phyloP scores from a whole-genome alignment of 2,797 vertebrate genomes.

The Chanos chanos region DNA sequence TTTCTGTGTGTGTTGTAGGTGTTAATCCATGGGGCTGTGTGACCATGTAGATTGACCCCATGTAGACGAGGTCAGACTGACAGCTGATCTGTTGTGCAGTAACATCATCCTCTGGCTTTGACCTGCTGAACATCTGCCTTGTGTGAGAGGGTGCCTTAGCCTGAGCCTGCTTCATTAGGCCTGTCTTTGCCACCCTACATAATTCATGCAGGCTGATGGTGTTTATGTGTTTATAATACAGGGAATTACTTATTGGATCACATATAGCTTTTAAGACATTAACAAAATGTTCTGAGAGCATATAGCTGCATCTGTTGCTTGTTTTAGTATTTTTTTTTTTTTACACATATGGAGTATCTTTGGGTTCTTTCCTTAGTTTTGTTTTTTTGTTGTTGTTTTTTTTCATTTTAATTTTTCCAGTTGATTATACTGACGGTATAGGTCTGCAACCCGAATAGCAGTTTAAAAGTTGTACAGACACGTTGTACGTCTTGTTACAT shows the following conservation, averaged over 20 bases:
- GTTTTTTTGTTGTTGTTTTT: no score
- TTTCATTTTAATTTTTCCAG: no score
- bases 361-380: no score
- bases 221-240: background rate
- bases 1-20: background rate
- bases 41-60: constrained; percentile 16
- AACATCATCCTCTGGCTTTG: constrained; percentile 33
- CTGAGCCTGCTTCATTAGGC: constrained; percentile 8
- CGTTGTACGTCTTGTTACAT: no score
- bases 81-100: constrained; percentile 21
- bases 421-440: no score
- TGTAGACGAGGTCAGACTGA: constrained; percentile 14
- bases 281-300: no score
- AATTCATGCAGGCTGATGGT: constrained; percentile 31
- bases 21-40: background rate
- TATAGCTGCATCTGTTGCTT: no score
- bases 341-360: no score
- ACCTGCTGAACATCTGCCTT: constrained; percentile 41
- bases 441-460: no score
- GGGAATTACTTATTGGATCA: background rate
- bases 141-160: background rate
- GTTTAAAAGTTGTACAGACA: no score
- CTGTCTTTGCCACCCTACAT: constrained; percentile 17
- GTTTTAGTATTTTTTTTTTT: no score
- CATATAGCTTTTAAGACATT: no score